These are phyloP conservation scores for human (Homo sapiens) DNA, from an alignment of 2,113 vertebrate genomes.

Conservation along the genomic window DNA sequence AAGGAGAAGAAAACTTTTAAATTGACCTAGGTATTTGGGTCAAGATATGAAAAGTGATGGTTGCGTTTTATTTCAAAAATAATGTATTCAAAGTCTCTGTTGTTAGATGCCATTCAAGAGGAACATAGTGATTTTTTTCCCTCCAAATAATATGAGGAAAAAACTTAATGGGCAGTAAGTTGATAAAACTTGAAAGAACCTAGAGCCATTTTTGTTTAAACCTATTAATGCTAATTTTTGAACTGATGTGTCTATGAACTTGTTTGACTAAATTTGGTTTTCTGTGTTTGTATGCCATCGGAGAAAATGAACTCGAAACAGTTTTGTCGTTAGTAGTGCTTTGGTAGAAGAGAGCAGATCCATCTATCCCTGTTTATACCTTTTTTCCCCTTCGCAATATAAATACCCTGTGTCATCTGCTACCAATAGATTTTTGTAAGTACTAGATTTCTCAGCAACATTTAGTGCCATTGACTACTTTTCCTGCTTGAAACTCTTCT, in stretches of 20 bases:
- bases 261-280: constrained; percentile 2
- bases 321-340: not conserved
- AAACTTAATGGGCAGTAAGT: not conserved
- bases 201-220: not conserved
- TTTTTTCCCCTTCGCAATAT: not conserved
- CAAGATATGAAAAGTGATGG: not conserved
- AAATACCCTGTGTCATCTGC: not conserved
- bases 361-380: not conserved
- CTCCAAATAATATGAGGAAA: not conserved
- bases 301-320: not conserved
- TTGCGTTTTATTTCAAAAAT: not conserved
- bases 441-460: not conserved
- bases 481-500: not conserved
- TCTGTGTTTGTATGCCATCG: not conserved
- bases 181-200: constrained; percentile 10
- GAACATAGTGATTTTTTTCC: not conserved
- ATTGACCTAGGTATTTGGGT: not conserved
- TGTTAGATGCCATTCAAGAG: not conserved
- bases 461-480: not conserved
- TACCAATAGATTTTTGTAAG: not conserved
- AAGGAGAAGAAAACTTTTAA: not conserved
- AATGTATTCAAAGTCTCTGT: not conserved
- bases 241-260: not conserved
- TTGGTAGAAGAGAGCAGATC: not conserved
- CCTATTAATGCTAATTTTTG: not conserved